phyloP scores from a whole-genome alignment of 2,113 vertebrate genomes.

The Tragelaphus scriptus region DNA sequence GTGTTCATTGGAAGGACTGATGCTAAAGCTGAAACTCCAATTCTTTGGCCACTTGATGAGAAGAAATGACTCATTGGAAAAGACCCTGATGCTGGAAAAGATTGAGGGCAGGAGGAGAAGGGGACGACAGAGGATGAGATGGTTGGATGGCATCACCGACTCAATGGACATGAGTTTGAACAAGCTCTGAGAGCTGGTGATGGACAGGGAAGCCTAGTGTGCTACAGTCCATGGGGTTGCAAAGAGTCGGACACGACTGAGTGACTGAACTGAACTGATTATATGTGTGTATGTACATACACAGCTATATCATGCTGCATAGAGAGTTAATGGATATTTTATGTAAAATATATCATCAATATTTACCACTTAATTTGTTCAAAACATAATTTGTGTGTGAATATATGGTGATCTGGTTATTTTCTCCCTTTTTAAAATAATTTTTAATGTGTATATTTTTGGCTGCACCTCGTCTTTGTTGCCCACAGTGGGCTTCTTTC shows the following conservation, averaged over 20 bases:
- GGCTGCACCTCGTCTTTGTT: background rate
- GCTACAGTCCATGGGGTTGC: background rate
- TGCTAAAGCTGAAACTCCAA: background rate
- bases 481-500: background rate
- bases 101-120: background rate
- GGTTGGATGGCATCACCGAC: background rate
- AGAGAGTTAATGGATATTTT: rapidly evolving
- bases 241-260: background rate
- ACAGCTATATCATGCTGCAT: rapidly evolving
- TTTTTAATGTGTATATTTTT: rapidly evolving
- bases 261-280: background rate
- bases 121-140: background rate
- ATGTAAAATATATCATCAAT: background rate
- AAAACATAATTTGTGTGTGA: background rate
- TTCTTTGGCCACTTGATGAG: background rate
- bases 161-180: background rate
- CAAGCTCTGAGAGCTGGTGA: background rate
- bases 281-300: background rate
- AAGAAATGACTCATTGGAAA: background rate
- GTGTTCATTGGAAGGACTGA: background rate
- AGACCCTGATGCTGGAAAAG: background rate
- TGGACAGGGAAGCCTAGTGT: background rate
- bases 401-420: no score
- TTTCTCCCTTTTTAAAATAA: no score
- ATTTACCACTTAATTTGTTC: background rate